These are phyloP conservation scores for Pteropus rufus DNA, from an alignment of 2,797 vertebrate species.

Conservation along the genomic window DNA sequence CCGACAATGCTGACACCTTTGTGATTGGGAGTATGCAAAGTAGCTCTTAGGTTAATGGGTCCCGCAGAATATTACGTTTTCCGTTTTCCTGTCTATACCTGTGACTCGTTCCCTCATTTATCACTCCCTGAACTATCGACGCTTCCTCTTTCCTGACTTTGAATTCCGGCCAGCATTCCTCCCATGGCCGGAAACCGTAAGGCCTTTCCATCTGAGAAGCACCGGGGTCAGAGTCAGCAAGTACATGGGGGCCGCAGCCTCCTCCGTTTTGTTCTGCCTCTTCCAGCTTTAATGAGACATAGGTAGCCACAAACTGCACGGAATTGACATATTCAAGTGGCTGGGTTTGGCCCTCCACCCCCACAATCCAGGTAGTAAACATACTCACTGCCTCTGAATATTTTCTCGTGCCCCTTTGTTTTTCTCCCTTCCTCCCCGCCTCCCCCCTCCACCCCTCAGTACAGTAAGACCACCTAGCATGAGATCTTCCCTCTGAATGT, in stretches of 20 bases:
- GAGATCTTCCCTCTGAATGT: background rate
- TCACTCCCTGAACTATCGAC: slow-evolving; percentile 76
- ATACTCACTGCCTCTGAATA: background rate
- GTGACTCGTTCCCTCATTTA: slow-evolving; percentile 66
- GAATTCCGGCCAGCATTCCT: slow-evolving; percentile 47
- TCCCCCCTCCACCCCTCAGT: background rate
- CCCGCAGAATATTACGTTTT: slow-evolving; percentile 81
- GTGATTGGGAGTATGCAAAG: slow-evolving; percentile 67
- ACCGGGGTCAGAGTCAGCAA: background rate
- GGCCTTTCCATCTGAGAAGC: slow-evolving; percentile 17
- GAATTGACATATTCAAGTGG: background rate
- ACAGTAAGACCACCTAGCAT: background rate
- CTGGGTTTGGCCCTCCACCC: background rate
- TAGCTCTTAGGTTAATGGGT: slow-evolving; percentile 77
- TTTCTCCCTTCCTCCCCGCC: rapidly evolving
- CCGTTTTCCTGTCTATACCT: slow-evolving; percentile 60
- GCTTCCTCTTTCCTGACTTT: slow-evolving; percentile 66
- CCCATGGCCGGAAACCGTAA: slow-evolving; percentile 23
- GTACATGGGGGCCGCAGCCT: rapidly evolving
- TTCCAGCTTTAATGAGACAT: background rate
- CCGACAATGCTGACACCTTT: slow-evolving; percentile 45
- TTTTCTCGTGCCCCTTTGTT: background rate
- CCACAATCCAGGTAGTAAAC: background rate
- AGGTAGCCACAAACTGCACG: background rate
- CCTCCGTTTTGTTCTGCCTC: background rate